Conservation (phyloP, 2,797 vertebrate species). For the Cossypha polioptera region DNA sequence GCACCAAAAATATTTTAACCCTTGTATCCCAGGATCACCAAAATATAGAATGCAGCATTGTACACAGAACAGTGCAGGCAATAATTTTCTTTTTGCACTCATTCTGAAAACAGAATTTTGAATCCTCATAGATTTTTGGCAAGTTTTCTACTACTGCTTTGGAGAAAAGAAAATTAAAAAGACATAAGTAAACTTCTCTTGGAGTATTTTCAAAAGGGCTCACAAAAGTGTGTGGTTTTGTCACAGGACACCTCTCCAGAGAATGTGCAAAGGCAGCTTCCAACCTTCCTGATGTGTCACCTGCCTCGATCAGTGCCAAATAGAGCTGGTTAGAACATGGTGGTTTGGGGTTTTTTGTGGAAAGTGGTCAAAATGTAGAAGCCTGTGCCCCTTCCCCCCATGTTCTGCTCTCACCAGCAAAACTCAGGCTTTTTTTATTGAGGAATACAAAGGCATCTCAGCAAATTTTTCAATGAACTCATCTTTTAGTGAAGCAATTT, state of each 20-base stretch:
- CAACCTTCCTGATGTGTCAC: background rate
- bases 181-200: background rate
- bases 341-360: background rate
- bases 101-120: background rate
- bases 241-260: background rate
- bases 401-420: background rate
- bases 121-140: background rate
- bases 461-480: background rate
- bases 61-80: background rate
- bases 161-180: background rate
- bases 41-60: rapidly evolving
- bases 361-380: background rate
- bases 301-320: background rate
- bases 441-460: background rate
- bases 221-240: background rate
- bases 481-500: background rate
- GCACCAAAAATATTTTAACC: conserved; percentile 36
- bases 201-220: background rate
- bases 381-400: too few relatives aligned
- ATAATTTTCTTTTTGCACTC: background rate
- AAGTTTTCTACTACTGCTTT: background rate
- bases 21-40: background rate
- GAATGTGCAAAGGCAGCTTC: background rate
- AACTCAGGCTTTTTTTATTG: background rate
- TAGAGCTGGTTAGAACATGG: background rate